Evolutionary conservation across 2,113 vertebrate species (phyloP).

Genomic region (Ophiodon elongatus): DNA sequence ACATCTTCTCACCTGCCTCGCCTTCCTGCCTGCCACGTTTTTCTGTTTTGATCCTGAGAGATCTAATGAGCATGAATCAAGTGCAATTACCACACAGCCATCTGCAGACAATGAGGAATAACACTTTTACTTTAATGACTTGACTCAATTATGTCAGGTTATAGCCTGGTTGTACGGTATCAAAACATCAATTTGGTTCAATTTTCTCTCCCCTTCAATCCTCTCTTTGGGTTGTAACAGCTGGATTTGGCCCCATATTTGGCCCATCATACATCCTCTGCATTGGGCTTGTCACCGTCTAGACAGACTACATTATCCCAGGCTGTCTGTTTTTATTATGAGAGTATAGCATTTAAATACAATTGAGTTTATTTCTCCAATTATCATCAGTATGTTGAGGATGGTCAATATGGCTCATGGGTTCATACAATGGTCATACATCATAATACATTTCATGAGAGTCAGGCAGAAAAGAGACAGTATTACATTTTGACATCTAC

Average conservation of each 20-base stretch:
- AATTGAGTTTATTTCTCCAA: neutral
- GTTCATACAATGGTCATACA: neutral
- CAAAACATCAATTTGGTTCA: slow-evolving; percentile 49
- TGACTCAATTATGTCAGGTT: slow-evolving; percentile 21
- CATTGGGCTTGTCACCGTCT: slow-evolving; percentile 4
- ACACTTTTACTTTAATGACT: slow-evolving; percentile 4
- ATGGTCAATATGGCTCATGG: slow-evolving; percentile 8
- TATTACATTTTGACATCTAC: neutral
- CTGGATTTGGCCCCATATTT: slow-evolving; percentile 29
- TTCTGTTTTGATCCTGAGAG: neutral
- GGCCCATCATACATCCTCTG: neutral
- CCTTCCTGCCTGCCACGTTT: slow-evolving; percentile 27
- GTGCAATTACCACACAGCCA: slow-evolving; percentile 45
- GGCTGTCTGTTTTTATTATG: slow-evolving; percentile 28
- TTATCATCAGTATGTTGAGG: slow-evolving; percentile 25
- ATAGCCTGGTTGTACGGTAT: slow-evolving; percentile 10
- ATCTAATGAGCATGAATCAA: slow-evolving; percentile 50
- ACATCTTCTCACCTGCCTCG: slow-evolving; percentile 55
- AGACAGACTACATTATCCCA: slow-evolving; percentile 27
- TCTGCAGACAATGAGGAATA: slow-evolving; percentile 37
- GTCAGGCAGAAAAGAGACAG: neutral
- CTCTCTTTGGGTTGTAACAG: slow-evolving; percentile 10
- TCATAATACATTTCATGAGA: neutral
- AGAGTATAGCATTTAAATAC: slow-evolving; percentile 22
- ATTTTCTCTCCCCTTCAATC: slow-evolving; percentile 18